phyloP scores from a whole-genome alignment of 1,140 invertebrate species.

The Artemia franciscana region DNA sequence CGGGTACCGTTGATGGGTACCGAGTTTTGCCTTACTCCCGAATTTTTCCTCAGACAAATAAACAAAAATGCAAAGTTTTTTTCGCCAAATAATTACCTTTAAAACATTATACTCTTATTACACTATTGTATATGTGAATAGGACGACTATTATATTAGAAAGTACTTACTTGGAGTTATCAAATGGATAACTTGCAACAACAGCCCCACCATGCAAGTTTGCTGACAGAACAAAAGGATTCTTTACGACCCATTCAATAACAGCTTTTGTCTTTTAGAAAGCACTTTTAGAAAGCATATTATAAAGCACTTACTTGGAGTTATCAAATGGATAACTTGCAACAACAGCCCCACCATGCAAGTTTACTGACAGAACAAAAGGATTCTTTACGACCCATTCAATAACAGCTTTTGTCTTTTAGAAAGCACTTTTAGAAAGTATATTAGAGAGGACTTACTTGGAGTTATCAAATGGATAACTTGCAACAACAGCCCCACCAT shows the following conservation, averaged over 20 bases:
- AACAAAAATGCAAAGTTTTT: too few relatives aligned
- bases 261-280: constrained; percentile 67
- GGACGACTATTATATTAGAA: too few relatives aligned
- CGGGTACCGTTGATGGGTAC: too few relatives aligned
- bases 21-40: too few relatives aligned
- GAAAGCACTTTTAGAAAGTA: too few relatives aligned
- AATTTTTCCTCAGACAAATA: too few relatives aligned
- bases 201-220: constrained; percentile 71
- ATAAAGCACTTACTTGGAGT: constrained; percentile 34
- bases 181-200: constrained; percentile 76
- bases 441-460: constrained; percentile 26
- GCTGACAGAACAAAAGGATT: constrained; percentile 74
- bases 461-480: constrained; percentile 73
- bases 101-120: too few relatives aligned
- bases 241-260: constrained; percentile 66
- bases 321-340: constrained; percentile 70
- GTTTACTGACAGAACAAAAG: constrained; percentile 75
- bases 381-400: constrained; percentile 54
- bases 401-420: constrained; percentile 80
- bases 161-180: constrained; percentile 41
- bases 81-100: too few relatives aligned
- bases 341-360: constrained; percentile 77
- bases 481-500: constrained; percentile 72
- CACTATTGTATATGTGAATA: too few relatives aligned
- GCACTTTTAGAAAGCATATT: too few relatives aligned